Evolutionary conservation across 2,888 invertebrate genomes (phyloP).

Genomic region (Ceramica pisi): DNA sequence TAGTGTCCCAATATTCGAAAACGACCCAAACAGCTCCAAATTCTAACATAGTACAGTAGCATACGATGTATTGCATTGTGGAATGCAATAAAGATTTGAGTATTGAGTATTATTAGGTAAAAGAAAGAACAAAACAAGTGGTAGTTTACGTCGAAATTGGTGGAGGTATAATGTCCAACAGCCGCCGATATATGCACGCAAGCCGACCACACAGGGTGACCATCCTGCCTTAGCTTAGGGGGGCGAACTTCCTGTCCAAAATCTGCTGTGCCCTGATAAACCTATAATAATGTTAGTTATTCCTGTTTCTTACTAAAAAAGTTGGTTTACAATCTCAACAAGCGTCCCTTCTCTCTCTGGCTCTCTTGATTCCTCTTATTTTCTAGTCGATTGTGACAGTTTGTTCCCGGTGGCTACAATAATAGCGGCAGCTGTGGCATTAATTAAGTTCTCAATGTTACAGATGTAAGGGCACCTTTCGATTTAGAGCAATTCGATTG

Average conservation of each 20-base stretch:
- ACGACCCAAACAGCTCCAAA: background rate
- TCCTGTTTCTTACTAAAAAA: background rate
- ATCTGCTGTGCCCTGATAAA: background rate
- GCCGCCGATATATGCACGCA: slow-evolving; percentile 46
- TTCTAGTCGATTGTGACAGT: too few species aligned
- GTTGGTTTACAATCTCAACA: too few species aligned
- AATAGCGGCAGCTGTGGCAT: too few species aligned
- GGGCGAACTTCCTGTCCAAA: background rate
- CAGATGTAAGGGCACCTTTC: too few species aligned
- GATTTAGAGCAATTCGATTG: background rate
- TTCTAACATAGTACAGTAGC: slow-evolving; percentile 5
- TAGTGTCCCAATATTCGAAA: background rate
- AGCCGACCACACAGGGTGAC: slow-evolving; percentile 55
- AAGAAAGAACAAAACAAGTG: slow-evolving; percentile 25
- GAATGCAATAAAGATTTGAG: too few species aligned
- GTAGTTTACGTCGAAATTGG: slow-evolving; percentile 45
- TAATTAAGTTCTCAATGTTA: too few species aligned
- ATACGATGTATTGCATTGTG: too few species aligned
- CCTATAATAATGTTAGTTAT: background rate
- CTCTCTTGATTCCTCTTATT: too few species aligned
- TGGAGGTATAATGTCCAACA: slow-evolving; percentile 51
- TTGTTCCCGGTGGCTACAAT: too few species aligned
- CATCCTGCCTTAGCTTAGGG: slow-evolving; percentile 1
- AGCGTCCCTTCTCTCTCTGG: too few species aligned
- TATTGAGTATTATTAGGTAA: slow-evolving; percentile 18